These are phyloP conservation scores for Anas platyrhynchos DNA, from an alignment of 2,113 vertebrate species.

Conservation along the genomic window DNA sequence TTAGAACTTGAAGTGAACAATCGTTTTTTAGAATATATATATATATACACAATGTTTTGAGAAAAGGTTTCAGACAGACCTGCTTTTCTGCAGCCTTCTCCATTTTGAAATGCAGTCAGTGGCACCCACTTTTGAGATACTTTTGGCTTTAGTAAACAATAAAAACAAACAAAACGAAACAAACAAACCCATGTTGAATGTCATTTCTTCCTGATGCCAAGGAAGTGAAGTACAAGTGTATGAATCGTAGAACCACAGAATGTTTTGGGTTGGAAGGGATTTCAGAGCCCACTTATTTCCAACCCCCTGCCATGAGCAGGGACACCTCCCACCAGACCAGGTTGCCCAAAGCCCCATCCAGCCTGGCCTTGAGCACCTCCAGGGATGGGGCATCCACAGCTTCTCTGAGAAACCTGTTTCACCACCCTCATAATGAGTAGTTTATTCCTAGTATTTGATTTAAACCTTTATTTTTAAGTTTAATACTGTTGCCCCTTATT, in stretches of 20 bases:
- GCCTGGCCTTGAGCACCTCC: background rate
- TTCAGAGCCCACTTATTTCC: background rate
- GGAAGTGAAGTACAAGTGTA: background rate
- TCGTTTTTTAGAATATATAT: background rate
- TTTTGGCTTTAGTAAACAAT: background rate
- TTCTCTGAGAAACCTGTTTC: background rate
- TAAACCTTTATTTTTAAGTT: background rate
- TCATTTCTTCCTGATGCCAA: background rate
- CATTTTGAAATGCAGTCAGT: background rate
- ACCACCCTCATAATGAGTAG: background rate
- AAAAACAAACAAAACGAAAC: background rate
- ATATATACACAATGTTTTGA: background rate
- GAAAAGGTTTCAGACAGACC: background rate
- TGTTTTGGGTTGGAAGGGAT: background rate
- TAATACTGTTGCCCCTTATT: background rate
- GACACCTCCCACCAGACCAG: background rate
- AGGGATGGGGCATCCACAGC: background rate
- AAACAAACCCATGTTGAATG: background rate
- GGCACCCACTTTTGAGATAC: background rate
- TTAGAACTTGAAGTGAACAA: background rate
- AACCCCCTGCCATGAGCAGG: background rate
- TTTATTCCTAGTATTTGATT: background rate
- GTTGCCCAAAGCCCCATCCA: background rate
- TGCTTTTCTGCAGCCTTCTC: background rate
- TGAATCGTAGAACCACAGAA: background rate